A percentile compares a stretch with the other conserved stretches of the same genome.
These are phyloP conservation scores for Rhagonycha lutea DNA, from an alignment of 2,888 invertebrate genomes.

Conservation along the genomic window DNA sequence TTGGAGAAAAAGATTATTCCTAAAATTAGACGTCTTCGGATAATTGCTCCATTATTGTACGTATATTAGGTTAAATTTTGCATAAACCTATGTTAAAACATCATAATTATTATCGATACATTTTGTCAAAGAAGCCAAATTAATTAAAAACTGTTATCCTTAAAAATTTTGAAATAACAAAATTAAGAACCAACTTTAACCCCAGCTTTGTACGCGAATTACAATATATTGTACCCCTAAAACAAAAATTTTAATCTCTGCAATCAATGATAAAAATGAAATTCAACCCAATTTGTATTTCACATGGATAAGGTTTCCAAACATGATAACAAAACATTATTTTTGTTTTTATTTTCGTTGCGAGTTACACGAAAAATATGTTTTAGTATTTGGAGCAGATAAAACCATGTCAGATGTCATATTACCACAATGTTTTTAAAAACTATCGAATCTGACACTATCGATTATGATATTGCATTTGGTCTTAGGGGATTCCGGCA, in stretches of 20 bases:
- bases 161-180: no score
- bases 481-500: not conserved
- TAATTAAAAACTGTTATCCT: no score
- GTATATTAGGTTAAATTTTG: no score
- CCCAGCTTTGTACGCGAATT: no score
- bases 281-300: not conserved
- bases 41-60: no score
- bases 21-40: no score
- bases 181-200: no score
- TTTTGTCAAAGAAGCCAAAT: no score
- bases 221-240: no score
- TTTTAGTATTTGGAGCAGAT: not conserved
- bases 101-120: no score
- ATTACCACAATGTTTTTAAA: constrained; percentile 2
- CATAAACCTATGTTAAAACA: no score
- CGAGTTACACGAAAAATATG: not conserved
- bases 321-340: not conserved
- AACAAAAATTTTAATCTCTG: not conserved
- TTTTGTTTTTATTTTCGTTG: not conserved
- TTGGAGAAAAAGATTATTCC: no score
- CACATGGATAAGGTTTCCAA: not conserved
- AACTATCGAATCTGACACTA: not conserved
- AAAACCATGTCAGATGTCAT: constrained; percentile 11
- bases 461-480: constrained; percentile 11
- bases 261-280: not conserved